Base-by-base conservation (phyloP, 2,113 vertebrate genomes). In the Lasiurus cinereus region DNA sequence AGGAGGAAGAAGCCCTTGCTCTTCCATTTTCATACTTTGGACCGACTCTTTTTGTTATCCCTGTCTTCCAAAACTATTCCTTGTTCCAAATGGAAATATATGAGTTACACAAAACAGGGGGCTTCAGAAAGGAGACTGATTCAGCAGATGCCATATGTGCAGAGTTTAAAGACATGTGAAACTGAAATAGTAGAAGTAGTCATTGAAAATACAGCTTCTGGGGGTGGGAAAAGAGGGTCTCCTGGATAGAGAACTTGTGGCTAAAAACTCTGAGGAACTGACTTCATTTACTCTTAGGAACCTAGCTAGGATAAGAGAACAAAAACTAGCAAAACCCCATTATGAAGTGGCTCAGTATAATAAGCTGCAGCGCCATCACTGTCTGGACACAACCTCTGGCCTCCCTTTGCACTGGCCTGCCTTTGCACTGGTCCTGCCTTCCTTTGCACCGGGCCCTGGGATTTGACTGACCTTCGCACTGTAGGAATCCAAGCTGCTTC, bases 281-380 rank as follows among this genome's bases (percentile, higher is more conserved):
- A 52, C 27, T 59, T 52, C 39, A 50, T 77, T 84, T 88, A 77
- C 14, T 43, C 5, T 76, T 82, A 72, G 76, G 92, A 87, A 94
- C 54, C 82, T 39, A 86, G 59, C 72, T 46, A 48, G 54, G 80
- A 39, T 12, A 6, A 77, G n/a, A 69, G n/a, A 43, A 62, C 19
- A 83, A 76, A 74, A 80, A 43, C 21, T 48, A 78, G 36, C 14
- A 72, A 70, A 92, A 70, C 27, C 80, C 7, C 48, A 12, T 43
- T 83, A 54, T 52, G 48, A 92, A 84, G 43, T 67, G 73, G 50
- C 80, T 92, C 9, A 14, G 59, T 16, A 27, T 74, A 18, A 67
- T 39, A 74, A 46, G 43, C 46, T 12, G 74, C 18, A 56, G 52
- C 4, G 16, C 24, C 11, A 59, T 67, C 69, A 24, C 15, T 59